Conservation (phyloP, 2,888 invertebrate genomes). For the Nephrotoma appendiculata region DNA sequence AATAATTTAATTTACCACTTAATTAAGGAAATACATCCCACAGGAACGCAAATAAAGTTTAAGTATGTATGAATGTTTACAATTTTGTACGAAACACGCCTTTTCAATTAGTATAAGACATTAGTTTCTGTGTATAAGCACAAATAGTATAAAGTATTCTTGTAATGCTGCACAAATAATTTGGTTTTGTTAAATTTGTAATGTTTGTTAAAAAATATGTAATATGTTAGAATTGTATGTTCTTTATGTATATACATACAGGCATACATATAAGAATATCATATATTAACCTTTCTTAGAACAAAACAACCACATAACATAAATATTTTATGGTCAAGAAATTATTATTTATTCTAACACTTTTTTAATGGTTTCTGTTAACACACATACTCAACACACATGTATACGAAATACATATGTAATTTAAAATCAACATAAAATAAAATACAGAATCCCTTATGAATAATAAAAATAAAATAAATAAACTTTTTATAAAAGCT, state of each 20-base stretch:
- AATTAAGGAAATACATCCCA: not conserved
- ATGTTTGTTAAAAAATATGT: not conserved
- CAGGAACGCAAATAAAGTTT: not conserved
- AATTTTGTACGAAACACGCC: not conserved
- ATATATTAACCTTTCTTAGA: not conserved
- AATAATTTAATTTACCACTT: not conserved
- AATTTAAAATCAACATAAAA: not conserved
- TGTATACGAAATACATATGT: not conserved
- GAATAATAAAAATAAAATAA: not conserved
- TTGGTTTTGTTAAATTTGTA: not conserved
- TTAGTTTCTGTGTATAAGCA: not conserved
- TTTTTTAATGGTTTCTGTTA: not conserved
- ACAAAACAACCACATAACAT: not conserved
- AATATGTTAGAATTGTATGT: not conserved
- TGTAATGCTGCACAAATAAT: not conserved
- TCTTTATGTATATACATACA: not conserved
- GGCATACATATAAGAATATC: not conserved
- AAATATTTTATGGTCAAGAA: not conserved
- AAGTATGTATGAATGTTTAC: not conserved
- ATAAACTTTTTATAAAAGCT: not conserved
- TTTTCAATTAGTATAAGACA: not conserved
- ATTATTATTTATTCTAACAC: not conserved
- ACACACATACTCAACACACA: not conserved
- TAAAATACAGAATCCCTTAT: not conserved
- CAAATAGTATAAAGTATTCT: not conserved